These are phyloP conservation scores for Notospermus geniculatus DNA, from an alignment of 1,140 invertebrate species.

Conservation along the genomic window DNA sequence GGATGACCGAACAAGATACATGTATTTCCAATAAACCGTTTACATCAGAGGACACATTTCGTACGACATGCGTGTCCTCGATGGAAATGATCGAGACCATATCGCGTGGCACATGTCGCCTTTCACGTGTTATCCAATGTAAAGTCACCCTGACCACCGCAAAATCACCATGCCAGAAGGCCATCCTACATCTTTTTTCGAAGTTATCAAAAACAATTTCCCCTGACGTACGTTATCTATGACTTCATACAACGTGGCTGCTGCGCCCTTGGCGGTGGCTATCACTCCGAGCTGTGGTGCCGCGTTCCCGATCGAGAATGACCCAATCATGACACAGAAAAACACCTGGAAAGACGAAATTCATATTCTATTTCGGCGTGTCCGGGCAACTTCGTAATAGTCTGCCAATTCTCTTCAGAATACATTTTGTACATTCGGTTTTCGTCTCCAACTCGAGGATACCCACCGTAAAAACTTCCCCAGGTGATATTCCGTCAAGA, in stretches of 20 bases:
- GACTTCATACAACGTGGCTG: slow-evolving; percentile 31
- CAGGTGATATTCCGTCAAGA: background rate
- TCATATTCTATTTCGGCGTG: background rate
- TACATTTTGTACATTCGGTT: background rate
- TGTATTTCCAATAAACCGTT: too few relatives aligned
- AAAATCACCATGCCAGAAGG: too few relatives aligned
- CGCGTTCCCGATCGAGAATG: slow-evolving; percentile 76
- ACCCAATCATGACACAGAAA: slow-evolving; percentile 70
- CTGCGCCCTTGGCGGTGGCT: slow-evolving; percentile 19
- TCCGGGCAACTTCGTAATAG: background rate
- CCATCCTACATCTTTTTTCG: too few relatives aligned
- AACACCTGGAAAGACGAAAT: slow-evolving; percentile 18
- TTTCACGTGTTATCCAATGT: too few relatives aligned
- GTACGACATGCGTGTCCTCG: too few relatives aligned
- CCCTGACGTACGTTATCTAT: slow-evolving; percentile 55
- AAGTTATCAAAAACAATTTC: slow-evolving; percentile 1
- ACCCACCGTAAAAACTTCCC: slow-evolving; percentile 5
- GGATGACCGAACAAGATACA: too few relatives aligned
- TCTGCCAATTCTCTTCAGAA: background rate
- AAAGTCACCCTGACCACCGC: too few relatives aligned
- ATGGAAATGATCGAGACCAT: too few relatives aligned
- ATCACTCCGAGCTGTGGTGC: slow-evolving; percentile 70
- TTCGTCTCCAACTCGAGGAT: too few relatives aligned
- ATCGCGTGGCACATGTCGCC: too few relatives aligned
- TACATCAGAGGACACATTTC: too few relatives aligned